phyloP scores from a whole-genome alignment of 2,888 invertebrate genomes.

The Orthosia incerta region DNA sequence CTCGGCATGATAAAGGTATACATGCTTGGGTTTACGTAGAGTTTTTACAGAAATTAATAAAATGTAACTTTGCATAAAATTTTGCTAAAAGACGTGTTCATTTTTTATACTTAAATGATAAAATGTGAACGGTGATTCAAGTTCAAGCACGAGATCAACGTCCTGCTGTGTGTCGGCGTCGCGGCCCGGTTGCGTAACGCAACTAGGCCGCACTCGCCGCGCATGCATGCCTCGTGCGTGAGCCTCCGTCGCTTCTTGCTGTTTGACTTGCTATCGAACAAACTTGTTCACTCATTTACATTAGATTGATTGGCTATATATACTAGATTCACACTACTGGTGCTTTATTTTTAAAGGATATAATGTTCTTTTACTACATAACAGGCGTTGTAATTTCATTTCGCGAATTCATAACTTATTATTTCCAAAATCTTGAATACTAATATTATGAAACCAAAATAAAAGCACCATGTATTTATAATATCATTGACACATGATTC shows the following conservation, averaged over 20 bases:
- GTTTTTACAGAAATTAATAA: conserved; percentile 5
- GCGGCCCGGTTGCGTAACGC: conserved; percentile 76
- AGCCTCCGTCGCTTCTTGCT: conserved; percentile 67
- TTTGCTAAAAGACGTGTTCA: conserved; percentile 6
- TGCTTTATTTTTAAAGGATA: conserved; percentile 9
- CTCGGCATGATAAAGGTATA: conserved; percentile 22
- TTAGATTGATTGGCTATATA: conserved; percentile 58
- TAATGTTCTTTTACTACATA: background rate
- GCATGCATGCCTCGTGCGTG: conserved; percentile 74
- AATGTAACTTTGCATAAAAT: background rate
- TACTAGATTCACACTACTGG: conserved; percentile 43
- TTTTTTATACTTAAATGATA: conserved; percentile 10
- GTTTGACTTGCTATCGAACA: conserved; percentile 68
- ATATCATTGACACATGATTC: conserved; percentile 45
- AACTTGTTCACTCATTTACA: conserved; percentile 67
- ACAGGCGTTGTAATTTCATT: background rate
- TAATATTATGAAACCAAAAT: conserved; percentile 30
- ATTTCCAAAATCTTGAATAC: conserved; percentile 23
- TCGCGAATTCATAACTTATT: conserved; percentile 7
- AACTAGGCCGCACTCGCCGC: conserved; percentile 76
- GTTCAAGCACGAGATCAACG: conserved; percentile 87
- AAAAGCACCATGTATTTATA: conserved; percentile 38
- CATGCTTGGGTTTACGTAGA: background rate
- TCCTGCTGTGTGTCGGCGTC: conserved; percentile 75
- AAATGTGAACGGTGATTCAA: conserved; percentile 68